These are phyloP conservation scores for Agapornis roseicollis DNA, from an alignment of 2,113 vertebrate genomes.

Conservation along the genomic window DNA sequence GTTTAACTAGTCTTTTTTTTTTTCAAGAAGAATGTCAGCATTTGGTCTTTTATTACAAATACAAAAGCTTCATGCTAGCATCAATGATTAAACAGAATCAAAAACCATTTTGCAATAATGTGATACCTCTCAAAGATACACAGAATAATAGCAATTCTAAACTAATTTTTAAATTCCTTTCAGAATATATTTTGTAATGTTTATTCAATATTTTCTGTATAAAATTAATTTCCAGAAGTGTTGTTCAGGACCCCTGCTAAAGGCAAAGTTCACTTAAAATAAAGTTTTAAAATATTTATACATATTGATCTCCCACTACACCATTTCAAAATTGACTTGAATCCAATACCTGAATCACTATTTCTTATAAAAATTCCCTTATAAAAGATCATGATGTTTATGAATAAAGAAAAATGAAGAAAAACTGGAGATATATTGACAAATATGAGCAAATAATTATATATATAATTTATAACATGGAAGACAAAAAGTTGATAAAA, in stretches of 20 bases:
- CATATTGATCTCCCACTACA: background rate
- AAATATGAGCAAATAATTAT: background rate
- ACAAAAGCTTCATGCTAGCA: background rate
- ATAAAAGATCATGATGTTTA: background rate
- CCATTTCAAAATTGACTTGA: background rate
- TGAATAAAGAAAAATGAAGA: background rate
- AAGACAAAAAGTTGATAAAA: background rate
- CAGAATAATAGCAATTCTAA: background rate
- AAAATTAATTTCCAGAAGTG: background rate
- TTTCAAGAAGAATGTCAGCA: background rate
- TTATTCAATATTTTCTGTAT: background rate
- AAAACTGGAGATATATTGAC: background rate
- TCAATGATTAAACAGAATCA: background rate
- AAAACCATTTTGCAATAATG: background rate
- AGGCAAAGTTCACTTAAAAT: background rate
- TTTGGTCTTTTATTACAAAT: background rate
- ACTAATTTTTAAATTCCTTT: background rate
- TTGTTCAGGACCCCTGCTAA: background rate
- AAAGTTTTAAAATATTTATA: background rate
- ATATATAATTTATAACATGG: background rate
- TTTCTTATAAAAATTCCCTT: background rate
- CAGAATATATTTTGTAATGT: background rate
- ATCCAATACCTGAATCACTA: background rate
- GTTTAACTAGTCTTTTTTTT: background rate
- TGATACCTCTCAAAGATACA: background rate